These are phyloP conservation scores for Luscinia luscinia DNA, from an alignment of 2,797 vertebrate species.

Conservation along the genomic window DNA sequence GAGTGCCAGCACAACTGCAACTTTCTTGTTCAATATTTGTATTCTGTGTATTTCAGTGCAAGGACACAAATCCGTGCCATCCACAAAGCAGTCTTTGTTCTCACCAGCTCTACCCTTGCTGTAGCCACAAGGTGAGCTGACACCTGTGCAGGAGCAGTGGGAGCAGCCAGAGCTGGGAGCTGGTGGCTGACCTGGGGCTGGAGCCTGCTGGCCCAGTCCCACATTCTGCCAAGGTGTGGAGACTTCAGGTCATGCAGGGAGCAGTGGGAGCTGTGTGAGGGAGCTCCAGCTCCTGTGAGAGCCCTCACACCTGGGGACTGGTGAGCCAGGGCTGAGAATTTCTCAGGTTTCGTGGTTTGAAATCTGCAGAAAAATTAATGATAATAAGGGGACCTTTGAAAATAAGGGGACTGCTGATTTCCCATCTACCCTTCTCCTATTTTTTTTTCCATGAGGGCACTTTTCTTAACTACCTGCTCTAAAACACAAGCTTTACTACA, in stretches of 20 bases:
- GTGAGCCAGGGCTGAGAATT: background rate
- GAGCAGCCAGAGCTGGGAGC: background rate
- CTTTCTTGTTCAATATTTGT: background rate
- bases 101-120: background rate
- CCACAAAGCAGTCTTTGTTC: background rate
- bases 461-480: background rate
- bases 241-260: background rate
- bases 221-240: background rate
- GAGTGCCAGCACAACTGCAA: background rate
- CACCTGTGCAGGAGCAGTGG: background rate
- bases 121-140: background rate
- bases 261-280: background rate
- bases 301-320: background rate
- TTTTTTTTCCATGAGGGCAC: background rate
- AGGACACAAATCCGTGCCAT: background rate
- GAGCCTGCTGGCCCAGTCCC: background rate
- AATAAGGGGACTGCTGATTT: background rate
- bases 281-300: background rate
- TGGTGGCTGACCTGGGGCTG: accelerated
- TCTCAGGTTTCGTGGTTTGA: background rate
- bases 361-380: background rate
- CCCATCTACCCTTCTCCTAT: background rate
- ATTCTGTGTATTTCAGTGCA: background rate
- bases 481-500: background rate
- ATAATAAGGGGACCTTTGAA: background rate